These are phyloP conservation scores for Triplophysa siluroides DNA, from an alignment of 2,113 vertebrate species.

Conservation along the genomic window DNA sequence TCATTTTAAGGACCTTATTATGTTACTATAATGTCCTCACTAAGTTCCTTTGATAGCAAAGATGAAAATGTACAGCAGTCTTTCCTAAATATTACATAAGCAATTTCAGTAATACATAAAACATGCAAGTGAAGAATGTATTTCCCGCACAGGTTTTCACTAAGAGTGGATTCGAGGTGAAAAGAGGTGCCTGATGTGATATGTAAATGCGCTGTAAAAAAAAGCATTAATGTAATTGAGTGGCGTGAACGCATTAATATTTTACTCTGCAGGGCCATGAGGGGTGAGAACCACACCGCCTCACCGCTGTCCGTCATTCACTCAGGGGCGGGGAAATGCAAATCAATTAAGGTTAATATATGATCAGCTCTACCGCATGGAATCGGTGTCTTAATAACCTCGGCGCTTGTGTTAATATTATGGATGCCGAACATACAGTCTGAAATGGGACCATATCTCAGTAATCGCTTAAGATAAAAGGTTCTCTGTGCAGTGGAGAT, in stretches of 20 bases:
- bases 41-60: not conserved
- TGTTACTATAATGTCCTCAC: not conserved
- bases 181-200: constrained; percentile 67
- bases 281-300: constrained; percentile 63
- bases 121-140: not conserved
- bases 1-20: not conserved
- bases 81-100: constrained; percentile 4
- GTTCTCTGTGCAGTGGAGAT: constrained; percentile 7
- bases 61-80: not conserved
- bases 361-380: constrained; percentile 52
- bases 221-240: constrained; percentile 82
- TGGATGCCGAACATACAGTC: constrained; percentile 56
- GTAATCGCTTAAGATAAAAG: constrained; percentile 45
- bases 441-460: constrained; percentile 49
- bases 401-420: constrained; percentile 52
- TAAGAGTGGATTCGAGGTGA: not conserved
- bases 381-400: constrained; percentile 59
- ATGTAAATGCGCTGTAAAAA: constrained; percentile 83
- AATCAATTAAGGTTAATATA: constrained; percentile 62
- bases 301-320: constrained; percentile 64
- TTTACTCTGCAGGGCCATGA: constrained; percentile 67
- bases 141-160: not conserved
- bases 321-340: constrained; percentile 52
- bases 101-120: not conserved
- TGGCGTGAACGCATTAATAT: constrained; percentile 70